Percentiles rank a stretch among this genome's conserved stretches.
Evolutionary conservation across 2,797 vertebrate genomes (phyloP).

Genomic region (Karalla daura): DNA sequence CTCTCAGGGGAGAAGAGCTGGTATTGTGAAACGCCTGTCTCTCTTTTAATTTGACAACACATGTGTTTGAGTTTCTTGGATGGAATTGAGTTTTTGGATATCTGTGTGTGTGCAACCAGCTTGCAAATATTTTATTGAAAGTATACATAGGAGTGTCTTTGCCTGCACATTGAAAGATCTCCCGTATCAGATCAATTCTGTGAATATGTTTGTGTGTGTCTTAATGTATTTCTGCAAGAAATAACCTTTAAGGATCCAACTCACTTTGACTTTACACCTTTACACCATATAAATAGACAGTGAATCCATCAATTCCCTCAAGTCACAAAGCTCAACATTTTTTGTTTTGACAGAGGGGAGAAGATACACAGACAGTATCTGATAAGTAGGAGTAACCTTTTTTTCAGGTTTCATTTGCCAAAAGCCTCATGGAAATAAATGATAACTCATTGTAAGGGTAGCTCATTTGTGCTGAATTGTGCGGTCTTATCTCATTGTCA

Average conservation of each 20-base stretch:
- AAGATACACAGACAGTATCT: conserved; percentile 31
- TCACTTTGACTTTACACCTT: conserved; percentile 48
- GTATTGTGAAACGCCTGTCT: conserved; percentile 14
- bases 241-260: conserved; percentile 39
- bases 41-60: conserved; percentile 28
- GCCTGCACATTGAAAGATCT: too few species aligned
- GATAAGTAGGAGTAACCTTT: conserved; percentile 28
- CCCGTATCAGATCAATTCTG: too few species aligned
- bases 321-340: conserved; percentile 54
- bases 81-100: conserved; percentile 13
- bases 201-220: neutral
- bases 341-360: conserved; percentile 52
- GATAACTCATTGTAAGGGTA: too few species aligned
- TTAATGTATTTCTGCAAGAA: conserved; percentile 20
- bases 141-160: conserved; percentile 5
- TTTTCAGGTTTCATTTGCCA: too few species aligned
- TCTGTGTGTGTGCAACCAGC: conserved; percentile 8
- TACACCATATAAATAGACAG: conserved; percentile 68
- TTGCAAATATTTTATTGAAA: conserved; percentile 13
- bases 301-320: conserved; percentile 52
- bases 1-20: conserved; percentile 24
- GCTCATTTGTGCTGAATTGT: too few species aligned
- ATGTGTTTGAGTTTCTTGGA: conserved; percentile 30
- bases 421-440: too few species aligned
- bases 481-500: too few species aligned